These are phyloP conservation scores for Parthenolecanium corni DNA, from an alignment of 2,888 invertebrate species.

Conservation along the genomic window DNA sequence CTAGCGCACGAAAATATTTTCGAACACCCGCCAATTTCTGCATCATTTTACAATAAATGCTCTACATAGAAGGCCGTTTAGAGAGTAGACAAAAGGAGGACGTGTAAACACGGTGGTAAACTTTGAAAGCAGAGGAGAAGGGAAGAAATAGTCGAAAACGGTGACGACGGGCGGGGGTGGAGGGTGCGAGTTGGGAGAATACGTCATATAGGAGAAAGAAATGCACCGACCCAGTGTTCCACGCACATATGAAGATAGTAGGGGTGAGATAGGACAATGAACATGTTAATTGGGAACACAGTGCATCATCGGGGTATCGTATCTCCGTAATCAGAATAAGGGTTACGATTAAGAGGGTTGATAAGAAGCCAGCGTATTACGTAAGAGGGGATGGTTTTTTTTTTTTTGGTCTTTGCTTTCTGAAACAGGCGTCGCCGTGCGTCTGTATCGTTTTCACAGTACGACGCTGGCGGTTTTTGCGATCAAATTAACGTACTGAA, in stretches of 20 bases:
- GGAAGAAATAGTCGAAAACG: background rate
- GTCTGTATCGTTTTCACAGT: constrained; percentile 12
- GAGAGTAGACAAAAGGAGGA: background rate
- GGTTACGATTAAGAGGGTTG: constrained; percentile 23
- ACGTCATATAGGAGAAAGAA: background rate
- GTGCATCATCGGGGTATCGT: constrained; percentile 14
- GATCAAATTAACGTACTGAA: constrained; percentile 1
- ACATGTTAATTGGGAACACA: constrained; percentile 25
- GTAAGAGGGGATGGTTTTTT: constrained; percentile 6
- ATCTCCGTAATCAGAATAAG: constrained; percentile 25
- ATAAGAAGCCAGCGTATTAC: constrained; percentile 24
- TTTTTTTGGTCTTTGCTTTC: background rate
- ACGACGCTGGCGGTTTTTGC: background rate
- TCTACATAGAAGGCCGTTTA: background rate
- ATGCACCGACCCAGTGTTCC: background rate
- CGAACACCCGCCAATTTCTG: constrained; percentile 7
- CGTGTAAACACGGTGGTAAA: background rate
- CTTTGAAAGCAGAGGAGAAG: background rate
- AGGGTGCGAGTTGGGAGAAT: background rate
- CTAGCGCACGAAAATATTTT: background rate
- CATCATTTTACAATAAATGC: constrained; percentile 20
- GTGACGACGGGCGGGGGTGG: background rate
- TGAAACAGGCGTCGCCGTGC: constrained; percentile 9
- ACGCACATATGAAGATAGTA: background rate
- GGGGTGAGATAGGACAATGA: constrained; percentile 23